Evolutionary conservation across 2,797 vertebrate species (phyloP).

Genomic region (Onychomys torridus): DNA sequence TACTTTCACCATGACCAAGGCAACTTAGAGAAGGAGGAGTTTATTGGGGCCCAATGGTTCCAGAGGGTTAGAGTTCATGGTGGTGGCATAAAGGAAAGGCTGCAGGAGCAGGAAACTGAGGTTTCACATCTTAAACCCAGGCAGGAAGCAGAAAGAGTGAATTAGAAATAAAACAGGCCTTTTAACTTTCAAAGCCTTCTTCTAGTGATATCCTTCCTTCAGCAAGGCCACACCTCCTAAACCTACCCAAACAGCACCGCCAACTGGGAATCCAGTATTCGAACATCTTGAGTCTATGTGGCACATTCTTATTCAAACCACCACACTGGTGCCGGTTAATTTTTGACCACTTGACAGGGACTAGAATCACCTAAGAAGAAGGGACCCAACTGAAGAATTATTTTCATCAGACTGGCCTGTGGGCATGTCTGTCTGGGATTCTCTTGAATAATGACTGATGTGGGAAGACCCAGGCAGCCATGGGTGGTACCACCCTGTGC

Average conservation of each 20-base stretch:
- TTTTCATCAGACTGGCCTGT: background rate
- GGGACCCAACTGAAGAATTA: background rate
- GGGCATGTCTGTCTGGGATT: background rate
- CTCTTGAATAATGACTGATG: background rate
- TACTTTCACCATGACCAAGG: no score
- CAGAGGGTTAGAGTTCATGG: no score
- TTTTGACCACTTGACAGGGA: background rate
- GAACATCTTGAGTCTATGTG: background rate
- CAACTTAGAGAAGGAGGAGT: no score
- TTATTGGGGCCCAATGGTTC: no score
- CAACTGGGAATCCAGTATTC: background rate
- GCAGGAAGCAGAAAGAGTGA: background rate
- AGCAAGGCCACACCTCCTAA: no score
- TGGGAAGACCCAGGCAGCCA: background rate
- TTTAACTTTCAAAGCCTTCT: no score
- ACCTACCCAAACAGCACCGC: no score
- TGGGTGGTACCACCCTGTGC: background rate
- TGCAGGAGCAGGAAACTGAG: no score
- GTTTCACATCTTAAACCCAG: background rate
- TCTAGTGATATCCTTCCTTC: no score
- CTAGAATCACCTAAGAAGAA: background rate
- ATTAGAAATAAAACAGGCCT: no score
- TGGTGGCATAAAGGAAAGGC: no score
- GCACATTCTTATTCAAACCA: background rate
- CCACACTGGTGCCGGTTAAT: background rate